Conservation (phyloP, 2,888 invertebrate genomes). For the Molanna angustata region DNA sequence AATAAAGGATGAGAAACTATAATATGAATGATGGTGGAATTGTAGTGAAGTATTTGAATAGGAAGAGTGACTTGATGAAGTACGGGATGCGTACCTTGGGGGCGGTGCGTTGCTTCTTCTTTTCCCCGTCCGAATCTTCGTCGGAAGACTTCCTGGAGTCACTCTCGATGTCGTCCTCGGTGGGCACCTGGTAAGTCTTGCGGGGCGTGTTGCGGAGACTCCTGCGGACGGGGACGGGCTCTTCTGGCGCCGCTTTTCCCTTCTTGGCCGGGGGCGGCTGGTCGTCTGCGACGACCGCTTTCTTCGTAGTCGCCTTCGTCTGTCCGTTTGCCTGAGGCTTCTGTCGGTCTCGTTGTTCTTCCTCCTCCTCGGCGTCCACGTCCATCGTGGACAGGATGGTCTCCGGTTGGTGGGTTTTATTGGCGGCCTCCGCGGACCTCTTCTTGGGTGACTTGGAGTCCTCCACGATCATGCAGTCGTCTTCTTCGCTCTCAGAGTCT, state of each 20-base stretch:
- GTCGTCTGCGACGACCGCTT: neutral
- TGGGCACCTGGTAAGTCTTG: slow-evolving; percentile 8
- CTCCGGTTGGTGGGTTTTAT: neutral
- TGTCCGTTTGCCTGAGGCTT: neutral
- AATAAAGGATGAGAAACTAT: too few relatives aligned
- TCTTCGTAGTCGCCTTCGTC: neutral
- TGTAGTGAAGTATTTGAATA: slow-evolving; percentile 4
- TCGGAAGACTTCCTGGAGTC: neutral
- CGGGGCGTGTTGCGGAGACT: slow-evolving; percentile 14
- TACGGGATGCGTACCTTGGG: neutral
- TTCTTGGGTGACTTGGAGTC: neutral
- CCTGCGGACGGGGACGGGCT: neutral
- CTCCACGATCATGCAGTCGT: slow-evolving; percentile 19
- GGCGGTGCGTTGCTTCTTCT: neutral
- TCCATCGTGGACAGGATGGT: neutral
- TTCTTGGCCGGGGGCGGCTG: neutral
- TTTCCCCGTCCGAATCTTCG: neutral
- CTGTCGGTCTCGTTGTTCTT: neutral
- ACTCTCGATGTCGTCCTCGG: neutral
- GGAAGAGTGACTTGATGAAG: neutral
- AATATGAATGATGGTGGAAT: too few relatives aligned
- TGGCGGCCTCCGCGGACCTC: neutral
- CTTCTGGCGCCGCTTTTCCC: neutral
- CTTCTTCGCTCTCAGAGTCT: slow-evolving; percentile 15
- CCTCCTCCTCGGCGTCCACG: neutral